Evolutionary conservation across 2,113 vertebrate genomes (phyloP).

Genomic region (Tachysurus vachellii): DNA sequence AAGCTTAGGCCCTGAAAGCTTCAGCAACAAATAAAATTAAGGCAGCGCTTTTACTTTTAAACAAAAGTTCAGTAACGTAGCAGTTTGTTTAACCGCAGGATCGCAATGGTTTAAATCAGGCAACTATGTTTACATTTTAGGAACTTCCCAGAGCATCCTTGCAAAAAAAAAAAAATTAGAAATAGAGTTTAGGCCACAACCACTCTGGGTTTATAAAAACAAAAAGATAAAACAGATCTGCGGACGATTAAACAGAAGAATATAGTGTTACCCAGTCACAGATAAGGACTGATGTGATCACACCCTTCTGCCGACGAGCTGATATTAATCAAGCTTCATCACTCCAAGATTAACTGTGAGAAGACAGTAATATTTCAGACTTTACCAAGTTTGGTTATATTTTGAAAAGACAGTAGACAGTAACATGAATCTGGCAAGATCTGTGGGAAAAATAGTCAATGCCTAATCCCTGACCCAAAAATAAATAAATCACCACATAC

Average conservation of each 20-base stretch:
- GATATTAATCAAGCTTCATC: neutral
- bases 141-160: neutral
- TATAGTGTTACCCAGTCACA: neutral
- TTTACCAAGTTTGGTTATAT: constrained; percentile 17
- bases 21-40: neutral
- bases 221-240: neutral
- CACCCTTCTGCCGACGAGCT: neutral
- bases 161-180: neutral
- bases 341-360: neutral
- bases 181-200: neutral
- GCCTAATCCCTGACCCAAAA: neutral
- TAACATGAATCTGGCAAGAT: neutral
- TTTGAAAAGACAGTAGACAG: neutral
- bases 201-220: neutral
- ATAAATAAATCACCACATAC: neutral
- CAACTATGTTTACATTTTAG: neutral
- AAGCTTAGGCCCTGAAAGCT: neutral
- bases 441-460: neutral
- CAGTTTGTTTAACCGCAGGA: neutral
- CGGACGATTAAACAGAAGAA: neutral
- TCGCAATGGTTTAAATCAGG: neutral
- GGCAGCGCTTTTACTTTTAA: neutral
- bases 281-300: neutral
- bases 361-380: neutral
- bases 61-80: neutral